phyloP scores from a whole-genome alignment of 2,888 invertebrate genomes.

The Cremastobaeus sp. region DNA sequence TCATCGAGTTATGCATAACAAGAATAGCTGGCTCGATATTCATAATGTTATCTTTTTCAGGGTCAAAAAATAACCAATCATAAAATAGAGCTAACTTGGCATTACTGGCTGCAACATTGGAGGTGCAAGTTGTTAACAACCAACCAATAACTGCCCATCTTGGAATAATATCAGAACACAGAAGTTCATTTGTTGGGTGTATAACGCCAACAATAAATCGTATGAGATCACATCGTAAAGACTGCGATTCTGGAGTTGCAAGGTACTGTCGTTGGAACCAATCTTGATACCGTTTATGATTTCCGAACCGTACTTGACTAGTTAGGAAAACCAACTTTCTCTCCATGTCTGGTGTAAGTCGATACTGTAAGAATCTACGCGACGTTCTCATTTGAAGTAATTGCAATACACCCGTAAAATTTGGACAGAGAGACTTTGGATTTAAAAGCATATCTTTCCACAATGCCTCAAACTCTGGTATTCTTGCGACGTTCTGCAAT shows the following conservation, averaged over 20 bases:
- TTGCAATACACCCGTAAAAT: conserved; percentile 89
- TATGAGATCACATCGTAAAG: conserved; percentile 94
- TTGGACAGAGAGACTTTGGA: conserved; percentile 87
- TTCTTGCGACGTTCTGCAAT: conserved; percentile 92
- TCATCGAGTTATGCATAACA: conserved; percentile 95
- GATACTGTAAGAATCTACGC: conserved; percentile 88
- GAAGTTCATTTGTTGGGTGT: conserved; percentile 94
- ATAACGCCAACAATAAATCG: conserved; percentile 95
- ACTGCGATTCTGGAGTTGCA: conserved; percentile 93
- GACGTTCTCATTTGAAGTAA: conserved; percentile 91
- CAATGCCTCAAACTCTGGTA: conserved; percentile 91
- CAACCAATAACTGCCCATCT: conserved; percentile 97
- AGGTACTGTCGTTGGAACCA: conserved; percentile 96
- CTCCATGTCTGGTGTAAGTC: conserved; percentile 95
- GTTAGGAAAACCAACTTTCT: conserved; percentile 92
- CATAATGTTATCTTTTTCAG: conserved; percentile 95
- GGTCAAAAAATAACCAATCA: conserved; percentile 95
- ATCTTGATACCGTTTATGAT: conserved; percentile 95
- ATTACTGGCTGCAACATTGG: conserved; percentile 92
- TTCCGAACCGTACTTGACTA: conserved; percentile 90
- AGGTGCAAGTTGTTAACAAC: conserved; percentile 94
- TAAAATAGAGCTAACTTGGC: conserved; percentile 94
- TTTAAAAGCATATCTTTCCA: conserved; percentile 91
- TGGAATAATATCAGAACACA: conserved; percentile 96
- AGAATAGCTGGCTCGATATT: conserved; percentile 96